phyloP scores from a whole-genome alignment of 2,797 vertebrate species.

The Cynopterus sphinx region DNA sequence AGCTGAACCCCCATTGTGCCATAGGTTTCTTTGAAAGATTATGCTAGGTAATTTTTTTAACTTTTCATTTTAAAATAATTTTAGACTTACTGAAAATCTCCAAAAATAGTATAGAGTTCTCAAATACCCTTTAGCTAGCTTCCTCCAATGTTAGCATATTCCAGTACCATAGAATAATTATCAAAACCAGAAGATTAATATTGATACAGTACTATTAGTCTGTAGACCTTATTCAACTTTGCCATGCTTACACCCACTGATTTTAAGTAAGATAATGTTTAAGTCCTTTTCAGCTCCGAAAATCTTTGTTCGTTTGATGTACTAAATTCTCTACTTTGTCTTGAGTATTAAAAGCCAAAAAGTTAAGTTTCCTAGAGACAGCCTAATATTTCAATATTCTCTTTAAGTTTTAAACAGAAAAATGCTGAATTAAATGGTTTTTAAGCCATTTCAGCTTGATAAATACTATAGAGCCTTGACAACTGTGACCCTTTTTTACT shows the following conservation, averaged over 20 bases:
- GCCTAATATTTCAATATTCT: not conserved
- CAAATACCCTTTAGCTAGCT: not conserved
- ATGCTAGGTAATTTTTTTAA: not conserved
- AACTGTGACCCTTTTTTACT: conserved; percentile 9
- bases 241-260: not conserved
- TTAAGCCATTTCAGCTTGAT: conserved; percentile 41
- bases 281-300: conserved; percentile 47
- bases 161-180: not conserved
- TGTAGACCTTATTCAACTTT: not conserved
- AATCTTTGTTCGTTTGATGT: not conserved
- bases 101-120: not conserved
- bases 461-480: not conserved
- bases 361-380: conserved; percentile 44
- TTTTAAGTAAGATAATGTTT: conserved; percentile 20
- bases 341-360: conserved; percentile 52
- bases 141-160: not conserved
- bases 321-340: conserved; percentile 41
- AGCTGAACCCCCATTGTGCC: not conserved
- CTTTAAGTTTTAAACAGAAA: conserved; percentile 31
- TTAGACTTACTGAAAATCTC: not conserved
- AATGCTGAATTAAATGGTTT: conserved; percentile 46
- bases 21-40: conserved; percentile 3
- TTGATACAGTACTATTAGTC: not conserved
- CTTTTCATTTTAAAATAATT: conserved; percentile 1
- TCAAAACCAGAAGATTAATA: not conserved